Evolutionary conservation across 2,113 vertebrate species (phyloP), one percentile per base, ranked within the genome.

Genomic region (Brachyistius frenatus): DNA sequence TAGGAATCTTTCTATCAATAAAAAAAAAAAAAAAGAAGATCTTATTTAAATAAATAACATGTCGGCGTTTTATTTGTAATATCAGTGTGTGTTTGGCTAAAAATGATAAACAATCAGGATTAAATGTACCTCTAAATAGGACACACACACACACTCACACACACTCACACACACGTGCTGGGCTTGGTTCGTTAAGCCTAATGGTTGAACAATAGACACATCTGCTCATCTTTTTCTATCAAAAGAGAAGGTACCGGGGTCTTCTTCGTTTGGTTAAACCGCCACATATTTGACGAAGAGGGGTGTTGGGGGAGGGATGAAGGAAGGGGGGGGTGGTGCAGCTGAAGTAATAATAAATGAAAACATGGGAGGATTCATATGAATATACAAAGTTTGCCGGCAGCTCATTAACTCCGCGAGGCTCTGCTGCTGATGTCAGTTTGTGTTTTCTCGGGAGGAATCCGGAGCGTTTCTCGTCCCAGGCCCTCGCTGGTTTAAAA

Each of bases 131-230:
- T 55, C 31, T 60, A 82, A 84, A 81, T 76, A 77, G 72, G 62
- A 70, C 73, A 68, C 61, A 63, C 56, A 58, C 55, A 35, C 78
- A 68, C 66, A 54, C 46, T 37, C 72, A 71, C 71, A 60, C 76
- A 67, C 81, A 65, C 32, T 58, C 75, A 78, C 66, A 46, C 81
- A 53, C 76, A 81, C 85, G 83, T 77, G 93, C 81, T 92, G 91
- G 93, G 95, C 94, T 94, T 92, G 93, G 95, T 95, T 95, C 94
- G 87, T 96, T 97, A 97, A 95, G 95, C 95, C 93, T 95, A 95
- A 95, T 92, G 91, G 89, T 82, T 74, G 92, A 95, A 98, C 96
- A 98, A 97, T 96, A 93, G 95, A 90, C 95, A 96, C 96, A 97
- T 97, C 96, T 96, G 96, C 91, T 95, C 93, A 91, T 93, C 85